phyloP scores from a whole-genome alignment of 2,888 invertebrate species.

The Physocephala rufipes region DNA sequence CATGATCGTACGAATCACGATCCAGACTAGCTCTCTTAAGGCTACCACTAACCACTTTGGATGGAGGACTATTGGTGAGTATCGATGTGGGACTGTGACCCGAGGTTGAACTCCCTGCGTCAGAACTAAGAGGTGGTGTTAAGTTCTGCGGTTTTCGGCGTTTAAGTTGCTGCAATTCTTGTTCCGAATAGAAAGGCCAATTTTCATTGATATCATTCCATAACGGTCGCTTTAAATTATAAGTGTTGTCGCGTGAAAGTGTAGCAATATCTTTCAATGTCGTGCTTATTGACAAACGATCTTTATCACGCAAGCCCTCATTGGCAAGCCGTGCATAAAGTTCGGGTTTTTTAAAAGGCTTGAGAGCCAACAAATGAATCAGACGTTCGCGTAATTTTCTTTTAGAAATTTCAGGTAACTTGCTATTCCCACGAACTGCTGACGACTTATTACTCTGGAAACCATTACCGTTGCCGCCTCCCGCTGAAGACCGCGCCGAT shows the following conservation, averaged over 20 bases:
- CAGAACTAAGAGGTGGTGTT: slow-evolving; percentile 88
- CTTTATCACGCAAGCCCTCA: slow-evolving; percentile 89
- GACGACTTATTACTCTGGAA: slow-evolving; percentile 36
- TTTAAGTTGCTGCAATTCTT: slow-evolving; percentile 87
- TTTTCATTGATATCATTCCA: slow-evolving; percentile 95
- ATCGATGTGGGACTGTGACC: slow-evolving; percentile 83
- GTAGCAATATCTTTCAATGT: slow-evolving; percentile 83
- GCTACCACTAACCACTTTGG: slow-evolving; percentile 68
- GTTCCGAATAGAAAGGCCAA: slow-evolving; percentile 94
- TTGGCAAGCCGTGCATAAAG: slow-evolving; percentile 80
- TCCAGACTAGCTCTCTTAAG: slow-evolving; percentile 39
- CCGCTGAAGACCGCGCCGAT: slow-evolving; percentile 37
- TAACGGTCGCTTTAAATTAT: slow-evolving; percentile 83
- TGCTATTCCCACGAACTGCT: slow-evolving; percentile 42
- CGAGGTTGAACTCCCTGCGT: slow-evolving; percentile 78
- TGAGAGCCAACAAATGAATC: slow-evolving; percentile 91
- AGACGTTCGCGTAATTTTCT: slow-evolving; percentile 83
- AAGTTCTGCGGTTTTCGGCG: slow-evolving; percentile 91
- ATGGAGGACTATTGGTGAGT: slow-evolving; percentile 79
- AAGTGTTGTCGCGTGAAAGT: slow-evolving; percentile 85
- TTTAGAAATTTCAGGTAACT: slow-evolving; percentile 62
- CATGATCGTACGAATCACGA: slow-evolving; percentile 61
- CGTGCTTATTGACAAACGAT: slow-evolving; percentile 78
- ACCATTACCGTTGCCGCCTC: slow-evolving; percentile 38
- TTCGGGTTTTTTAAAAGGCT: slow-evolving; percentile 94